Evolutionary conservation across 2,113 vertebrate genomes (phyloP), one percentile per base, ranked within the genome.

Genomic region (Corvus moneduloides): DNA sequence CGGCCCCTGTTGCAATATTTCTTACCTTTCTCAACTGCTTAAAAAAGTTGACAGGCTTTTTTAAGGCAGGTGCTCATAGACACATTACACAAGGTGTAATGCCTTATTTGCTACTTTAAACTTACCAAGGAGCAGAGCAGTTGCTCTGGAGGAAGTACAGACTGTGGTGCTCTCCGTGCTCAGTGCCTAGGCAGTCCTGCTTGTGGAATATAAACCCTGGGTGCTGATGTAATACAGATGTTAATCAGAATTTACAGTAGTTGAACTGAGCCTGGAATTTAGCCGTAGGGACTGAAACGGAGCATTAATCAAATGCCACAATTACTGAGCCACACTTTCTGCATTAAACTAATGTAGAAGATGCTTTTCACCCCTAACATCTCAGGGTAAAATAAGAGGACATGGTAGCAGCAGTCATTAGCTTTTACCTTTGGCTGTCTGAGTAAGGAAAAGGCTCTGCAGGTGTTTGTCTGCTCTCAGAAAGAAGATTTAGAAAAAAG

Each of bases 161-260:
- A 2, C 71, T 61, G 33, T 8, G n/a, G 6, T 12, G 10, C n/a
- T 77, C 33, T 44, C 39, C 0, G 1, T n/a, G 39, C 33, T 16
- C 49, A 24, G 84, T 27, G 33, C 41, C 52, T 13, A 3, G 32
- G 49, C 56, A 27, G 11, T 61, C 59, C 73, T 63, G 69, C 78
- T 37, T 1, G 0, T 39, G 78, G 58, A 61, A 23, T 27, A 49
- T 9, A 43, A 90, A 80, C 79, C 22, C 41, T 1, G 6, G 12
- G 30, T 78, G 83, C 89, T 95, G 94, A 89, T 89, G 86, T 44
- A 78, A 84, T 56, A 14, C 73, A 94, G 91, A 78, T 93, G 67
- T 76, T 91, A 88, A 84, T 88, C 68, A 56, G 85, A 86, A 94
- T 84, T 88, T 96, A 83, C 91, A 94, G 82, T 20, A 69, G 55